Percentiles rank a stretch among this genome's conserved stretches.
These are phyloP conservation scores for Himalopsyche tibetana DNA, from an alignment of 2,888 invertebrate genomes.

Conservation along the genomic window DNA sequence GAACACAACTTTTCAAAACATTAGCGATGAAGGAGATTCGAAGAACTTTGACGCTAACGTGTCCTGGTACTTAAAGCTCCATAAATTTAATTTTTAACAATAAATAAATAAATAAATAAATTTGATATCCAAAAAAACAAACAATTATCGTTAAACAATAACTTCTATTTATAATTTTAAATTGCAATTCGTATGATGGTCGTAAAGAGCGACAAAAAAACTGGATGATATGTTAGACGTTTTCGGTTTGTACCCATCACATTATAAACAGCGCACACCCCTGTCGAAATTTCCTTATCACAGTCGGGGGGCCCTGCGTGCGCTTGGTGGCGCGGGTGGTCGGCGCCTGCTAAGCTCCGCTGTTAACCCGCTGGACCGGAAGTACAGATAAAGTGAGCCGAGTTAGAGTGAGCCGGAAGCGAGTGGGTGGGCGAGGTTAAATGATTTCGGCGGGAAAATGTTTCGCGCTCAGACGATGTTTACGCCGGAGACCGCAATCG, in stretches of 20 bases:
- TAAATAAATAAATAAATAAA: too few species aligned
- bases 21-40: too few species aligned
- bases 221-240: too few species aligned
- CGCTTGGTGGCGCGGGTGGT: constrained; percentile 7
- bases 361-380: constrained; percentile 58
- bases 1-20: too few species aligned
- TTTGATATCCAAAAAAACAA: too few species aligned
- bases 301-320: neutral
- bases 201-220: too few species aligned
- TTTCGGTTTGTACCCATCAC: neutral
- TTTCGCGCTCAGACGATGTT: constrained; percentile 3
- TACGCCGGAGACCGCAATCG: neutral
- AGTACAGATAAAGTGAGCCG: constrained; percentile 56
- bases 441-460: constrained; percentile 13
- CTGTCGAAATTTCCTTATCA: constrained; percentile 1
- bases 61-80: too few species aligned
- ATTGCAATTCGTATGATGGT: too few species aligned
- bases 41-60: too few species aligned
- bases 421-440: neutral
- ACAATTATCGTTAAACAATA: too few species aligned
- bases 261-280: neutral
- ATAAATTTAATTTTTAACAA: too few species aligned
- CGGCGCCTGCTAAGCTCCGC: constrained; percentile 32
- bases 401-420: constrained; percentile 27
- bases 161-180: too few species aligned